phyloP scores from a whole-genome alignment of 2,888 invertebrate species.

The Amiota mariae region DNA sequence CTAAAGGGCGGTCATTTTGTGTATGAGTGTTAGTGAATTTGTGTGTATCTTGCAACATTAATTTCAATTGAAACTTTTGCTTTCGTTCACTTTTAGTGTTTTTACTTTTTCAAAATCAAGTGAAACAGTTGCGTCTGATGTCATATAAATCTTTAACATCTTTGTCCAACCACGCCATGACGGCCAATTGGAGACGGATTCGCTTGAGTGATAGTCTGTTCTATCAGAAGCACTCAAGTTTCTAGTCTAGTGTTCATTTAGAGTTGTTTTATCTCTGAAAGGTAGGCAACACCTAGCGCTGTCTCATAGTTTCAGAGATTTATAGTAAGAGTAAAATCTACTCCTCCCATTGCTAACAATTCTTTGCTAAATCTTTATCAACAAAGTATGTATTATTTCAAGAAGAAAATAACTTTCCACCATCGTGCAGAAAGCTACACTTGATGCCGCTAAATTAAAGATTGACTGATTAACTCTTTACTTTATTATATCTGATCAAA shows the following conservation, averaged over 20 bases:
- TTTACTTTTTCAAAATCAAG: background rate
- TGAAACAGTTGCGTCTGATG: background rate
- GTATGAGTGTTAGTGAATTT: background rate
- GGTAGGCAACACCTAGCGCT: constrained; percentile 9
- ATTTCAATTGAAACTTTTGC: constrained; percentile 27
- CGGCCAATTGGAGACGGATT: too few relatives aligned
- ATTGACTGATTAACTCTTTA: background rate
- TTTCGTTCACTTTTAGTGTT: constrained; percentile 6
- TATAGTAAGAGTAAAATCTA: background rate
- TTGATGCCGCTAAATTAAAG: constrained; percentile 23
- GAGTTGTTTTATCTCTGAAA: background rate
- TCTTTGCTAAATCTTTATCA: too few relatives aligned
- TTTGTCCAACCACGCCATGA: too few relatives aligned
- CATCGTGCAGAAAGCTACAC: constrained; percentile 25
- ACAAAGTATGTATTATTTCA: too few relatives aligned
- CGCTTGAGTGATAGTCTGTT: background rate
- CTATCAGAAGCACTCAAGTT: background rate
- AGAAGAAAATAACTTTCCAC: too few relatives aligned
- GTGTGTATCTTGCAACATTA: constrained; percentile 19
- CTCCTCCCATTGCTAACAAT: too few relatives aligned
- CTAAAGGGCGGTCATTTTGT: background rate
- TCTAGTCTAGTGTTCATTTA: constrained; percentile 7
- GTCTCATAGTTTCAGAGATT: constrained; percentile 3
- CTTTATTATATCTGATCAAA: background rate
- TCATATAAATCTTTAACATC: background rate